Conservation (phyloP, 2,888 invertebrate genomes). For the Drosophila tanythrix region DNA sequence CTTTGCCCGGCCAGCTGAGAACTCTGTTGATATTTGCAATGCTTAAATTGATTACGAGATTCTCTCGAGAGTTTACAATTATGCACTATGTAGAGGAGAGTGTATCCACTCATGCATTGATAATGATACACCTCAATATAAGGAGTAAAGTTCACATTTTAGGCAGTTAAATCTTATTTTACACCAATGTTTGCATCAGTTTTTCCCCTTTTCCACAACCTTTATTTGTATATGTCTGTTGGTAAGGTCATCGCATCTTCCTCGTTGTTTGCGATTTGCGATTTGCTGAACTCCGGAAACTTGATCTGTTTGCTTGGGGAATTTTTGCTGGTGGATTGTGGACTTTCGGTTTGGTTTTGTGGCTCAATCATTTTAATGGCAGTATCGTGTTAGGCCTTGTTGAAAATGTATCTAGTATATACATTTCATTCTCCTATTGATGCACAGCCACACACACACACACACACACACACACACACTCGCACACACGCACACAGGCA, state of each 20-base stretch:
- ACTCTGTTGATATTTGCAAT: constrained; percentile 54
- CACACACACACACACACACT: background rate
- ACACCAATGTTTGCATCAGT: too few species aligned
- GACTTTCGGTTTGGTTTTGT: constrained; percentile 68
- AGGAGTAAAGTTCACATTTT: background rate
- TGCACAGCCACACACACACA: constrained; percentile 1
- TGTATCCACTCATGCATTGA: background rate
- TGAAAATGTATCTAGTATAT: constrained; percentile 45
- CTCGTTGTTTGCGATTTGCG: background rate
- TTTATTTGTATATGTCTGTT: too few species aligned
- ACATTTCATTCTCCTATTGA: constrained; percentile 9
- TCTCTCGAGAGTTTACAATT: constrained; percentile 46
- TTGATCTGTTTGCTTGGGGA: constrained; percentile 72
- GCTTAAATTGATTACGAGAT: constrained; percentile 65
- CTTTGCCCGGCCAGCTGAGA: constrained; percentile 41
- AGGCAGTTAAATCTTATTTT: background rate
- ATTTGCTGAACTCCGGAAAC: constrained; percentile 48
- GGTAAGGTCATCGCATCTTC: constrained; percentile 20
- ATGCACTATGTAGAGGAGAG: constrained; percentile 22
- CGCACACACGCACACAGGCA: background rate
- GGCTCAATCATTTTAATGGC: constrained; percentile 76
- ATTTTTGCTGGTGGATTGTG: constrained; percentile 53
- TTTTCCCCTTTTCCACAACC: background rate
- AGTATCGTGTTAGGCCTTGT: constrained; percentile 68
- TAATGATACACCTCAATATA: background rate